phyloP scores from a whole-genome alignment of 1,140 invertebrate genomes.

The Artemia franciscana region DNA sequence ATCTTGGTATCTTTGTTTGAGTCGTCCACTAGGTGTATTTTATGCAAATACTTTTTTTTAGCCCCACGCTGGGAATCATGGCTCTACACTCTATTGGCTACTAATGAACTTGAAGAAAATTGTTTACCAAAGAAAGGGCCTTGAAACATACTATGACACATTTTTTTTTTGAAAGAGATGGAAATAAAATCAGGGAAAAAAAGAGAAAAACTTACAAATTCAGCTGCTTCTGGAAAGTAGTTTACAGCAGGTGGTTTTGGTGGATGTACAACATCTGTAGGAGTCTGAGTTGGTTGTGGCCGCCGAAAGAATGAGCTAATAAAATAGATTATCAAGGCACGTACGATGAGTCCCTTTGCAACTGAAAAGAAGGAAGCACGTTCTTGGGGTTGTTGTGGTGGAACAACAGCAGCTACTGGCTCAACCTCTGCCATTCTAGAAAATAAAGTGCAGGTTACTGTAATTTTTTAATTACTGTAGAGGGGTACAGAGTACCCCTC shows the following conservation, averaged over 20 bases:
- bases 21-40: no score
- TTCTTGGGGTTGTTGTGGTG: constrained; percentile 30
- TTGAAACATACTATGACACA: background rate
- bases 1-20: no score
- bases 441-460: no score
- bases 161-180: background rate
- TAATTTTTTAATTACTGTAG: no score
- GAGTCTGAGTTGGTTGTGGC: constrained; percentile 23
- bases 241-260: constrained; percentile 38
- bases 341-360: constrained; percentile 52
- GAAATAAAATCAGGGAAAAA: background rate
- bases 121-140: background rate
- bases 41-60: no score
- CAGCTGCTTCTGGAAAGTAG: constrained; percentile 57
- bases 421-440: background rate
- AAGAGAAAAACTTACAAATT: constrained; percentile 27
- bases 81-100: no score
- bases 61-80: no score
- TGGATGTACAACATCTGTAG: constrained; percentile 16
- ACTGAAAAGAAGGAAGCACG: constrained; percentile 58
- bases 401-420: background rate
- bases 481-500: no score
- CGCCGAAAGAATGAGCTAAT: constrained; percentile 69
- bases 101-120: background rate
- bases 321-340: constrained; percentile 80